Percentiles rank a stretch among this genome's conserved stretches.
These are phyloP conservation scores for Falco berigora DNA, from an alignment of 2,797 vertebrate species.

Conservation along the genomic window DNA sequence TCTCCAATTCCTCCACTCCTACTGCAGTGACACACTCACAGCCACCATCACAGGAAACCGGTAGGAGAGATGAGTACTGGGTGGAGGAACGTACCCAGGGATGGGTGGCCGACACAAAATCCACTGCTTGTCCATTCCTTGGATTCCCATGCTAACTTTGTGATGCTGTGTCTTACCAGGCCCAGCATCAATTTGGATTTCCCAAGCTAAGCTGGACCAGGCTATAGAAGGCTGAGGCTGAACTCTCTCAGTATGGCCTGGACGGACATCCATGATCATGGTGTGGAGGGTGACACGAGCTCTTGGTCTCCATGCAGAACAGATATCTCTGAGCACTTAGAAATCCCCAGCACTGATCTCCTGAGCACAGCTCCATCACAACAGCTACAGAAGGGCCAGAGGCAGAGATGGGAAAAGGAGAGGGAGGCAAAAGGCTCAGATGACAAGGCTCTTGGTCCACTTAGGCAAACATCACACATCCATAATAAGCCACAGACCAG, in stretches of 20 bases:
- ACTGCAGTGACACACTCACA: not conserved
- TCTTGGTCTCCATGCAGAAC: not conserved
- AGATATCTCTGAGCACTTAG: not conserved
- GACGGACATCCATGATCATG: no score
- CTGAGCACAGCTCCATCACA: not conserved
- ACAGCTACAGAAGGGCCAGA: not conserved
- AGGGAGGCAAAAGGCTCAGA: not conserved
- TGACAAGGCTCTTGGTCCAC: not conserved
- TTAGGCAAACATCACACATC: not conserved
- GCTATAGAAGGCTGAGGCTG: not conserved
- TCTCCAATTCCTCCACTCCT: not conserved
- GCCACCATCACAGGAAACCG: not conserved
- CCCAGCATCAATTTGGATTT: not conserved
- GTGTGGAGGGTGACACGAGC: fast-evolving
- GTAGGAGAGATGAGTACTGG: not conserved
- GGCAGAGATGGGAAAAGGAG: not conserved
- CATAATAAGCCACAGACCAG: not conserved
- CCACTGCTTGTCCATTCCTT: not conserved
- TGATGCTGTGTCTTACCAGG: not conserved
- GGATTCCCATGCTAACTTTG: not conserved
- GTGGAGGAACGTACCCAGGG: not conserved
- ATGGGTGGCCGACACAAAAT: not conserved
- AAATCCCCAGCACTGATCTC: not conserved
- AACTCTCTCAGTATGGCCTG: not conserved
- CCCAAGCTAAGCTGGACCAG: not conserved